These are phyloP conservation scores for Piaya cayana DNA, from an alignment of 2,113 vertebrate species.

Conservation along the genomic window DNA sequence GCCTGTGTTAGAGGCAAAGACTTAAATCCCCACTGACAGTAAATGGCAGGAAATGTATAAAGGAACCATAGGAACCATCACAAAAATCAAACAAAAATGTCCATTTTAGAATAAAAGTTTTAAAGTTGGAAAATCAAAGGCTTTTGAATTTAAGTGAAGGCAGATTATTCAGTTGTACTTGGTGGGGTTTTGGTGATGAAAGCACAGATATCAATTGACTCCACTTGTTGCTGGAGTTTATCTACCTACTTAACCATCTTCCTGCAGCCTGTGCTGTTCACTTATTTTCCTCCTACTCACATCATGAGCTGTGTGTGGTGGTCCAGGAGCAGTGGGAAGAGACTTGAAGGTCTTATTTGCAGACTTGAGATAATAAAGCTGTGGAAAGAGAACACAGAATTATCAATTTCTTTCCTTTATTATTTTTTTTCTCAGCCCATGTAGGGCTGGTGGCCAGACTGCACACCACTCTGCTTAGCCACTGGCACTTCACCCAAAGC, in stretches of 20 bases:
- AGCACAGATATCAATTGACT: not conserved
- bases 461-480: not conserved
- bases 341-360: not conserved
- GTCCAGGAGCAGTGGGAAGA: not conserved
- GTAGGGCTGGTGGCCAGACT: not conserved
- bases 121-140: not conserved
- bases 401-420: not conserved
- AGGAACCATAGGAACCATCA: not conserved
- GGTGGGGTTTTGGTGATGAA: not conserved
- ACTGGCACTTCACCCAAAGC: not conserved
- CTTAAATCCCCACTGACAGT: not conserved
- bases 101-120: not conserved
- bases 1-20: not conserved
- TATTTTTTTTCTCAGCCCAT: not conserved
- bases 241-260: not conserved
- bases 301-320: accelerated
- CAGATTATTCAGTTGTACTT: not conserved
- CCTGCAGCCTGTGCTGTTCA: not conserved
- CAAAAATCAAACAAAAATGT: not conserved
- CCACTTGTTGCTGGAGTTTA: not conserved
- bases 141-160: not conserved
- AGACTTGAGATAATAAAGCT: not conserved
- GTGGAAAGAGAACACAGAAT: not conserved
- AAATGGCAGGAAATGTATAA: not conserved
- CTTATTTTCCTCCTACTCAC: not conserved